phyloP scores from a whole-genome alignment of 2,113 vertebrate genomes.

The Hemiscyllium ocellatum region DNA sequence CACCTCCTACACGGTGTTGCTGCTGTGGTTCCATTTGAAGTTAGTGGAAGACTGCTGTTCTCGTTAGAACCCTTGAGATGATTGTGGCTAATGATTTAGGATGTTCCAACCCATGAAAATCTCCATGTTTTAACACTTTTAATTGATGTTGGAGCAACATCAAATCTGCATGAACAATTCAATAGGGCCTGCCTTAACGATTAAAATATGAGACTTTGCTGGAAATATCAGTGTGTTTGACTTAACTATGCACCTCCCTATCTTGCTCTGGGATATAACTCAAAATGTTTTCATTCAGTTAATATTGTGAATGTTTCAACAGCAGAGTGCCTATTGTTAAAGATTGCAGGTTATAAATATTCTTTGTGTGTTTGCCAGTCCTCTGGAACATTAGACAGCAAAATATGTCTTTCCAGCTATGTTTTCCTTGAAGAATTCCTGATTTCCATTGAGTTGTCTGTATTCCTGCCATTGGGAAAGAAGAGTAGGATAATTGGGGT shows the following conservation, averaged over 20 bases:
- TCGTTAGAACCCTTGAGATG: neutral
- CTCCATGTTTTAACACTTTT: too few relatives aligned
- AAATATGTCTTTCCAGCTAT: neutral
- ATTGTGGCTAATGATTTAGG: neutral
- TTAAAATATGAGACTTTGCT: neutral
- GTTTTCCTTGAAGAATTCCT: neutral
- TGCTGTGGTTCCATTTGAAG: too few relatives aligned
- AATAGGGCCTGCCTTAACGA: too few relatives aligned
- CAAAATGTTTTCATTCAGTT: neutral
- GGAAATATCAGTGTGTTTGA: neutral
- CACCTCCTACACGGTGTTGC: too few relatives aligned
- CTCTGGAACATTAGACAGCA: neutral
- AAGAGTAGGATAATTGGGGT: neutral
- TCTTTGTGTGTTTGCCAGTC: neutral
- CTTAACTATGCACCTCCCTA: neutral
- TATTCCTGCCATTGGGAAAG: neutral
- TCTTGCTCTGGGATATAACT: neutral
- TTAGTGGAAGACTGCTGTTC: neutral
- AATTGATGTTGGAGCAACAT: too few relatives aligned
- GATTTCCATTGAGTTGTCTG: neutral
- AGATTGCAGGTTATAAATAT: neutral
- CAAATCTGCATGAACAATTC: too few relatives aligned
- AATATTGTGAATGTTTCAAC: neutral
- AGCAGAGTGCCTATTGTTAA: neutral
- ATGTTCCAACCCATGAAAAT: neutral